These are phyloP conservation scores for Myopa tessellatipennis DNA, from an alignment of 2,888 invertebrate genomes.

Conservation along the genomic window DNA sequence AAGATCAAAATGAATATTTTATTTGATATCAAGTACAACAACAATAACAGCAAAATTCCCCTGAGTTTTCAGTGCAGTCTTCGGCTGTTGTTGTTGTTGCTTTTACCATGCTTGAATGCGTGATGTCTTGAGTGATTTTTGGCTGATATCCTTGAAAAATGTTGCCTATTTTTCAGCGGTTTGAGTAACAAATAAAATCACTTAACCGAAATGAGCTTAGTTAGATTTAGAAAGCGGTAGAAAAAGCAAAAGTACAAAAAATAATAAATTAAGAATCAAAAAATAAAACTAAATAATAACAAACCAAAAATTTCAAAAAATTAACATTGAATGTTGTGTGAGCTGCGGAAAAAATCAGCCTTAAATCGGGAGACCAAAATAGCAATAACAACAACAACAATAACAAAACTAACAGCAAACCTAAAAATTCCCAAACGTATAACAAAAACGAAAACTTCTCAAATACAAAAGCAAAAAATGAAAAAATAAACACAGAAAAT, in stretches of 20 bases:
- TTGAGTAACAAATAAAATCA: constrained; percentile 23
- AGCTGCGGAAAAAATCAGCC: no score
- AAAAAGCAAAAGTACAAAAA: not conserved
- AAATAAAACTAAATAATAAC: no score
- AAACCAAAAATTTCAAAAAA: constrained; percentile 1
- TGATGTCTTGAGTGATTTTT: constrained; percentile 9
- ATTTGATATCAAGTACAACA: constrained; percentile 54
- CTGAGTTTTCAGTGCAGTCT: not conserved
- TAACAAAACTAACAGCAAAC: not conserved
- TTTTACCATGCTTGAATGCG: not conserved
- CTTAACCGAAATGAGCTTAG: constrained; percentile 25
- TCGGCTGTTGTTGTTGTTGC: not conserved
- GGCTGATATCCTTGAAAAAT: constrained; percentile 22
- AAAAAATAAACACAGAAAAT: constrained; percentile 24
- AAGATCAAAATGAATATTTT: constrained; percentile 67
- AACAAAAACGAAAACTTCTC: constrained; percentile 19
- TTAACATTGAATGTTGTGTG: no score
- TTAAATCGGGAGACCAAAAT: no score
- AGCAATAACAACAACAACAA: not conserved
- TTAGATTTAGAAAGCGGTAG: not conserved
- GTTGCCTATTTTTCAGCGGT: constrained; percentile 27
- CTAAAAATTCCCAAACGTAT: constrained; percentile 27
- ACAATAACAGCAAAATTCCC: constrained; percentile 18
- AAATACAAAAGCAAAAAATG: constrained; percentile 23
- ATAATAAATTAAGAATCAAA: not conserved